These are phyloP conservation scores for Galeopsomyia nigrocyanea DNA, from an alignment of 2,888 invertebrate genomes.

Conservation along the genomic window DNA sequence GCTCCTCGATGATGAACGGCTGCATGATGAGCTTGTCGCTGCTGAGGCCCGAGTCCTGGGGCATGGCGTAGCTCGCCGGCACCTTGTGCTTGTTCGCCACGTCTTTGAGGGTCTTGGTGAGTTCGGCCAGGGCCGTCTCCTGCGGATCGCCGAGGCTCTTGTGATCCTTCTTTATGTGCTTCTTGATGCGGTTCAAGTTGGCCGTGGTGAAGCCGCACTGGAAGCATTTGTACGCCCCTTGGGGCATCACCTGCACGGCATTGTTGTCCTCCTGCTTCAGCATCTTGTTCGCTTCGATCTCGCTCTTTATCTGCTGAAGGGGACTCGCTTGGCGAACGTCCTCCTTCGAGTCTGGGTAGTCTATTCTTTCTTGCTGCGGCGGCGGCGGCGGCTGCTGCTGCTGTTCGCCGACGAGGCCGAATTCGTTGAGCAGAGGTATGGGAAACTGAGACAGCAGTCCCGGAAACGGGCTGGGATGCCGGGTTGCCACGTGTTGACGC, in stretches of 20 bases:
- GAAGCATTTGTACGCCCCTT: conserved; percentile 65
- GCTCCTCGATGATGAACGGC: conserved; percentile 88
- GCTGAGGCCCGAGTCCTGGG: conserved; percentile 69
- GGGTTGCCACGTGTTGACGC: conserved; percentile 76
- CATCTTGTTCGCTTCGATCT: conserved; percentile 67
- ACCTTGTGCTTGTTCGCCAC: conserved; percentile 72
- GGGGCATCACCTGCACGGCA: conserved; percentile 68
- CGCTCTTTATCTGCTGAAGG: conserved; percentile 53
- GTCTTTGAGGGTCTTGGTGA: conserved; percentile 71
- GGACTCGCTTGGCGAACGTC: conserved; percentile 67
- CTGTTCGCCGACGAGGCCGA: conserved; percentile 63
- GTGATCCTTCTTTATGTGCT: conserved; percentile 71
- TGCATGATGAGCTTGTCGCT: conserved; percentile 86
- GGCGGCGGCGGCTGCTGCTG: conserved; percentile 62
- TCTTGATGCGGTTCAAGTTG: conserved; percentile 66
- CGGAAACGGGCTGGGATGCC: conserved; percentile 71
- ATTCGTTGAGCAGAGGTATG: conserved; percentile 58
- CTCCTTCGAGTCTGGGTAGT: conserved; percentile 60
- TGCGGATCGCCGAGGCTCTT: conserved; percentile 63
- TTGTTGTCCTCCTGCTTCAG: conserved; percentile 68
- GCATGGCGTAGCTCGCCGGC: conserved; percentile 78
- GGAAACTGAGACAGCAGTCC: conserved; percentile 62
- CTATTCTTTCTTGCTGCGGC: conserved; percentile 47
- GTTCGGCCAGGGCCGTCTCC: conserved; percentile 69
- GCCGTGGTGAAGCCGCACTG: conserved; percentile 65